Evolutionary conservation across 2,113 vertebrate species (phyloP).

Genomic region (Enhydra lutris): DNA sequence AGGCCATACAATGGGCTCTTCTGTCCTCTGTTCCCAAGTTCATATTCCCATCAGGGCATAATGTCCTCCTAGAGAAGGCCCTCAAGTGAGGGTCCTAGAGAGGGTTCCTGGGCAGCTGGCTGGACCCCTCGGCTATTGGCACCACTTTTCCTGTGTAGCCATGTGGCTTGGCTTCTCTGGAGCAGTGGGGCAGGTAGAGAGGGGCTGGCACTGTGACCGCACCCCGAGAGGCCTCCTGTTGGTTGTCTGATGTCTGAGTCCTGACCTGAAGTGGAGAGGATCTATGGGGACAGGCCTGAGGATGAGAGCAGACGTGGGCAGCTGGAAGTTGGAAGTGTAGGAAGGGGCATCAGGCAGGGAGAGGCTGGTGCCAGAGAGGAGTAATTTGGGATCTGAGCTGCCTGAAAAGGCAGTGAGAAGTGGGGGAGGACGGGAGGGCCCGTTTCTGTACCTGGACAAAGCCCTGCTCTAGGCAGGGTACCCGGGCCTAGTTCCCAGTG

Average conservation of each 20-base stretch:
- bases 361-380: neutral
- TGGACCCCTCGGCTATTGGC: neutral
- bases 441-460: neutral
- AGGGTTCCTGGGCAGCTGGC: neutral
- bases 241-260: neutral
- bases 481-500: neutral
- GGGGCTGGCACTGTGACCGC: no score
- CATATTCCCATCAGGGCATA: neutral
- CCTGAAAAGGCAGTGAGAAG: neutral
- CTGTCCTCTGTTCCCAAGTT: neutral
- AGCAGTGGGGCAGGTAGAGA: neutral
- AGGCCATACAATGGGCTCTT: neutral
- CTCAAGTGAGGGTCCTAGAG: neutral
- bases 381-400: neutral
- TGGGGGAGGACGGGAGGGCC: neutral
- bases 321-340: neutral
- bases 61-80: neutral
- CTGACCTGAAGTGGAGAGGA: neutral
- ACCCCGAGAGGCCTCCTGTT: neutral
- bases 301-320: neutral
- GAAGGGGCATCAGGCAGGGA: neutral
- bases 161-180: neutral
- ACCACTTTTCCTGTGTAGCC: neutral
- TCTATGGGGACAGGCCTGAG: neutral
- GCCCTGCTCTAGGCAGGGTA: neutral